Percentiles rank a stretch among this genome's conserved stretches.
Conservation (phyloP, 2,113 vertebrate genomes). For the Danionella cerebrum region DNA sequence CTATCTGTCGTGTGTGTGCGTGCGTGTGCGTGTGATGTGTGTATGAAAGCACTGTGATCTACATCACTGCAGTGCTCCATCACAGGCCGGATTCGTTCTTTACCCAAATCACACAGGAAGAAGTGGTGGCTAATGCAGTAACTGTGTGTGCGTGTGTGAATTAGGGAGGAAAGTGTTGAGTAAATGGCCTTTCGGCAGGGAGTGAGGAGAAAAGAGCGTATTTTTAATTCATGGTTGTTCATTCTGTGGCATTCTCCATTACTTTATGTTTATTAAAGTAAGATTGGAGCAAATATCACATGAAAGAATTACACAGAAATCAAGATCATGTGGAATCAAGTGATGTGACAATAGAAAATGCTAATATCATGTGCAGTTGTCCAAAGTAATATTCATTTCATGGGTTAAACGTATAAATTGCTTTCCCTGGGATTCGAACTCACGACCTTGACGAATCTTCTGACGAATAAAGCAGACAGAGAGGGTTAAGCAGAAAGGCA, state of each 20-base stretch:
- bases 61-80: slow-evolving; percentile 7
- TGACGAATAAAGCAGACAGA: not conserved
- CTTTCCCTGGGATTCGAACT: not conserved
- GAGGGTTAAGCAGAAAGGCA: not conserved
- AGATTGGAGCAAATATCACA: too few relatives aligned
- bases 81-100: slow-evolving; percentile 12
- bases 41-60: not conserved
- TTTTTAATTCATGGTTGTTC: not conserved
- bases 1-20: slow-evolving; percentile 8
- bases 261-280: too few relatives aligned
- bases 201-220: not conserved
- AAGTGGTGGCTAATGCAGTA: slow-evolving; percentile 14
- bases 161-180: not conserved
- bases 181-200: not conserved
- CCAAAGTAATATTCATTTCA: too few relatives aligned
- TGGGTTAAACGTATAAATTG: too few relatives aligned
- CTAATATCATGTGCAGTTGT: too few relatives aligned
- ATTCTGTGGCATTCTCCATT: too few relatives aligned
- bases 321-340: not conserved
- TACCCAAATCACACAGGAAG: slow-evolving; percentile 8
- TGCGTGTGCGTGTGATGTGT: too few relatives aligned
- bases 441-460: not conserved
- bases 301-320: too few relatives aligned
- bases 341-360: not conserved
- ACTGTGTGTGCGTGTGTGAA: slow-evolving; percentile 2